Percentiles rank a stretch among this genome's conserved stretches.
Evolutionary conservation across 2,888 invertebrate genomes (phyloP).

Genomic region (Pseudococcus longispinus): DNA sequence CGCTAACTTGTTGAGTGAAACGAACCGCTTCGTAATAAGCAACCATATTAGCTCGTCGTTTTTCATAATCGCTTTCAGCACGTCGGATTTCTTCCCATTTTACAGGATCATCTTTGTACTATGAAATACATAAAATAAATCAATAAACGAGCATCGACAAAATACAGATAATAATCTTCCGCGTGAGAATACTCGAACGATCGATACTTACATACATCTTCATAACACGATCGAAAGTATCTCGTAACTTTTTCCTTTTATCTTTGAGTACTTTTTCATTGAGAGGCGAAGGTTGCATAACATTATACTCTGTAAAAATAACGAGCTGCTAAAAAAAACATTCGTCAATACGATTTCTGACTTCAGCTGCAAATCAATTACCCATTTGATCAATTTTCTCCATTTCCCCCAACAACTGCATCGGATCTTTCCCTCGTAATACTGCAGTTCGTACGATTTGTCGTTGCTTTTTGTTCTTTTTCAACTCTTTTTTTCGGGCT

Average conservation of each 20-base stretch:
- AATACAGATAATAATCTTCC: not conserved
- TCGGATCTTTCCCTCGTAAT: conserved; percentile 96
- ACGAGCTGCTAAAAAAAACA: too few relatives aligned
- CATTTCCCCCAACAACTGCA: conserved; percentile 92
- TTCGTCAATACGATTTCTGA: not conserved
- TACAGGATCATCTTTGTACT: conserved; percentile 96
- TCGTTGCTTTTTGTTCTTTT: conserved; percentile 97
- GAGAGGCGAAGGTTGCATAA: conserved; percentile 89
- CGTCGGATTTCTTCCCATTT: conserved; percentile 91
- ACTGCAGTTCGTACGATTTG: conserved; percentile 96
- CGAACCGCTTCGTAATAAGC: conserved; percentile 94
- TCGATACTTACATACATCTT: conserved; percentile 89
- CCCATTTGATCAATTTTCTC: conserved; percentile 99
- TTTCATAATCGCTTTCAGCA: conserved; percentile 91
- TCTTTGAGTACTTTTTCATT: conserved; percentile 97
- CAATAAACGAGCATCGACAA: not conserved
- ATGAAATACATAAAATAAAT: conserved; percentile 58
- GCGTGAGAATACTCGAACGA: conserved; percentile 36
- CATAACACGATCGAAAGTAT: conserved; percentile 92
- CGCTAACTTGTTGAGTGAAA: conserved; percentile 89
- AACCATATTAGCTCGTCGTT: conserved; percentile 82
- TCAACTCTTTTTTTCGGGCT: conserved; percentile 94
- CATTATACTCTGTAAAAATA: conserved; percentile 80
- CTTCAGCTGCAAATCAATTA: conserved; percentile 62
- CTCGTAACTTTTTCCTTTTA: conserved; percentile 92